Conservation (phyloP, 2,888 invertebrate species). For the Acanthococcus lagerstroemiae region DNA sequence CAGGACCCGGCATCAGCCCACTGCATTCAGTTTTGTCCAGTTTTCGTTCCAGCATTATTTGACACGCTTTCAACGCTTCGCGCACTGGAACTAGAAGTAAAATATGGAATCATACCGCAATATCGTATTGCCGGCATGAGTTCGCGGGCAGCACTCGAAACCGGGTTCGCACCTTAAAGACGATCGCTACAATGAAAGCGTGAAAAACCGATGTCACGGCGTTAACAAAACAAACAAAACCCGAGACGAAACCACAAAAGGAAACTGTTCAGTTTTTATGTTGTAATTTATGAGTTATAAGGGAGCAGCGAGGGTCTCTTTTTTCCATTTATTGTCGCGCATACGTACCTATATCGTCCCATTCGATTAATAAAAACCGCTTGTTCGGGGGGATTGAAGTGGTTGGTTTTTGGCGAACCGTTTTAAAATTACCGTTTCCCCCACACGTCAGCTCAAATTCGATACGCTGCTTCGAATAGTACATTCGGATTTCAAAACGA, state of each 20-base stretch:
- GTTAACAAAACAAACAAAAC: slow-evolving; percentile 29
- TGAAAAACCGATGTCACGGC: slow-evolving; percentile 25
- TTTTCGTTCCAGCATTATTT: no score
- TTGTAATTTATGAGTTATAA: slow-evolving; percentile 26
- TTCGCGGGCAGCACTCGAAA: slow-evolving; percentile 14
- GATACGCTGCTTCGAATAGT: slow-evolving; percentile 8
- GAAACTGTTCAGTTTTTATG: slow-evolving; percentile 20
- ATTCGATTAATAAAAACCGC: slow-evolving; percentile 27
- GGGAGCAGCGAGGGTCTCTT: slow-evolving; percentile 2
- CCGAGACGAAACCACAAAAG: slow-evolving; percentile 24
- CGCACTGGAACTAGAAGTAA: no score
- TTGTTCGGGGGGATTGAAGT: neutral
- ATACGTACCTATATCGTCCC: slow-evolving; percentile 1
- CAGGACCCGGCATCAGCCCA: no score
- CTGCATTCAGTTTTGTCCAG: no score
- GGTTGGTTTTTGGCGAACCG: neutral
- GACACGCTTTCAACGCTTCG: no score
- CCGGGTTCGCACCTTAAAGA: slow-evolving; percentile 23
- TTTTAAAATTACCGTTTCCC: slow-evolving; percentile 22
- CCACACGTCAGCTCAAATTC: slow-evolving; percentile 10
- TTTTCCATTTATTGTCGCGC: neutral
- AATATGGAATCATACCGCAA: no score
- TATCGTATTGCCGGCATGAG: slow-evolving; percentile 12
- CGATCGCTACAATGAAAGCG: slow-evolving; percentile 13
- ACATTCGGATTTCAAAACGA: neutral